Percentiles rank a stretch among this genome's conserved stretches.
Conservation (phyloP, 2,888 invertebrate species). For the Ophion costatus region DNA sequence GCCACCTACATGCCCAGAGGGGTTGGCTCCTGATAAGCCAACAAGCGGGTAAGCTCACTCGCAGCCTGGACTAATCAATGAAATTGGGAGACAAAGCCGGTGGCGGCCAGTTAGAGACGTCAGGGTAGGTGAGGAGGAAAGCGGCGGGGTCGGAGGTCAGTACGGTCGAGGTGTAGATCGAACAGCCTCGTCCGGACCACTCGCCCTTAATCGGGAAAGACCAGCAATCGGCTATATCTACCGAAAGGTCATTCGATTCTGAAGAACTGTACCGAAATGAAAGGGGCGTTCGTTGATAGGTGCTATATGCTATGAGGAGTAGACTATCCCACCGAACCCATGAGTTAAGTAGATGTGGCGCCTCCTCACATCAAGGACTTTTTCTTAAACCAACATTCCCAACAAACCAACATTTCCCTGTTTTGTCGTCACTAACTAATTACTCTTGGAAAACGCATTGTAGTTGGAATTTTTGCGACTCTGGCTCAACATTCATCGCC, state of each 20-base stretch:
- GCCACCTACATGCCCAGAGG: slow-evolving; percentile 58
- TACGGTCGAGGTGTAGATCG: slow-evolving; percentile 60
- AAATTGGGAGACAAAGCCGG: slow-evolving; percentile 82
- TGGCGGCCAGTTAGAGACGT: slow-evolving; percentile 60
- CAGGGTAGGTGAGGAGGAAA: slow-evolving; percentile 71
- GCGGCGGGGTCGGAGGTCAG: slow-evolving; percentile 68
- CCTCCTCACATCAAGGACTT: slow-evolving; percentile 14
- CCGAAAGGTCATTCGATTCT: slow-evolving; percentile 59
- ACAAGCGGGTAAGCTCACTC: slow-evolving; percentile 68
- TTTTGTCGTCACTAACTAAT: not conserved
- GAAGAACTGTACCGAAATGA: slow-evolving; percentile 32
- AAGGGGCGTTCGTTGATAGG: slow-evolving; percentile 43
- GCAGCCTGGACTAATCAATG: slow-evolving; percentile 80
- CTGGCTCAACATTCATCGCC: not conserved
- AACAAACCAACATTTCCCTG: not conserved
- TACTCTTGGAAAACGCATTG: not conserved
- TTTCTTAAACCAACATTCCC: not conserved
- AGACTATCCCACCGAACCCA: slow-evolving; percentile 13
- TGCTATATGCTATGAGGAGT: slow-evolving; percentile 20
- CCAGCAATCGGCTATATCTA: slow-evolving; percentile 52
- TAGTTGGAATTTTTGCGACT: not conserved
- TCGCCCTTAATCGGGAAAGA: slow-evolving; percentile 59
- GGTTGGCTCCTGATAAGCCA: slow-evolving; percentile 73
- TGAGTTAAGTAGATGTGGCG: slow-evolving; percentile 22
- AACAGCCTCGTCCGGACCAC: slow-evolving; percentile 50